Evolutionary conservation across 2,888 invertebrate genomes (phyloP), one percentile per base, ranked within the genome.

Genomic region (Bugula neritina): DNA sequence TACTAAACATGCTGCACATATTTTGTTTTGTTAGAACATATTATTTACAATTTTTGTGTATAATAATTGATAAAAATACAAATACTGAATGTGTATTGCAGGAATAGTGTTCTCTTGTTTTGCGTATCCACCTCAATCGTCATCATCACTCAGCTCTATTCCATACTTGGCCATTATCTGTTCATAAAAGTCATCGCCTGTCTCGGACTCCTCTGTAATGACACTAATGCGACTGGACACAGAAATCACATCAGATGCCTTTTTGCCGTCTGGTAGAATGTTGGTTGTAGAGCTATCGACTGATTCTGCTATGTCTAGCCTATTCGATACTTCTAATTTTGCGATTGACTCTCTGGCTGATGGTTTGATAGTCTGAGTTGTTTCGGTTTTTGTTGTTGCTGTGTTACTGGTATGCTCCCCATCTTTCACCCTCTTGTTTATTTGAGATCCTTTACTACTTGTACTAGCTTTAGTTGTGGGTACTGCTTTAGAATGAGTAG

Each of bases 101-200:
- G n/a, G n/a, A n/a, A n/a, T n/a, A n/a, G n/a, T n/a, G n/a, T n/a
- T n/a, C n/a, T n/a, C n/a, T n/a, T n/a, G n/a, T n/a, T n/a, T n/a
- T n/a, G n/a, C n/a, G n/a, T n/a, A n/a, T n/a, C n/a, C n/a, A n/a
- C n/a, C n/a, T n/a, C n/a, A n/a, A 27, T 63, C 63, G 34, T 63
- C 63, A 63, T 63, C 63, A 63, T 63, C 63, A 34, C 63, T 63
- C 25, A 63, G 31, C 27, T 63, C 63, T 63, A 63, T 63, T 21
- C 63, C 63, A 31, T 63, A 63, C n/a, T 63, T 63, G 31, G 63
- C 63, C 63, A 63, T 63, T 34, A 63, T 31, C 31, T 63, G 29
- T 25, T 63, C 63, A 63, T 63, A 63, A 27, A 63, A 63, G 31
- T 63, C 63, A 10, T 29, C 63, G 2, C 63, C 63, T 10, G 63